phyloP scores from a whole-genome alignment of 2,797 vertebrate genomes.

The Ispidina picta region DNA sequence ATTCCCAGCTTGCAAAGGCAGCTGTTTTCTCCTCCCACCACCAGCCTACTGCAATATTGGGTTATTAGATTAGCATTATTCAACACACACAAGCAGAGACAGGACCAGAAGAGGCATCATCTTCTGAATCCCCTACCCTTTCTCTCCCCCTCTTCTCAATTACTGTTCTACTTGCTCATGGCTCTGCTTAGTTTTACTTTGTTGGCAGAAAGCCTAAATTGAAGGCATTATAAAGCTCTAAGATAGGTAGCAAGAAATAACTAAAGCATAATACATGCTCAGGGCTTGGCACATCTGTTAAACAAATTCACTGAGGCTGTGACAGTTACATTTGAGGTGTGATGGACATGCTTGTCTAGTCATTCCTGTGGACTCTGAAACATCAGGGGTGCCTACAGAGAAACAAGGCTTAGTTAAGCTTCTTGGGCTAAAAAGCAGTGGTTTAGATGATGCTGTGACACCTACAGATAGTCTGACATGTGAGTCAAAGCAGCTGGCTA shows the following conservation, averaged over 20 bases:
- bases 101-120: neutral
- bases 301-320: constrained; percentile 69
- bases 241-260: constrained; percentile 63
- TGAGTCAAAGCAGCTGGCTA: neutral
- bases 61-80: constrained; percentile 35
- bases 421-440: neutral
- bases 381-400: constrained; percentile 65
- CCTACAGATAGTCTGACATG: neutral
- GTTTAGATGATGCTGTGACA: constrained; percentile 17
- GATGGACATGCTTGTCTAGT: constrained; percentile 60
- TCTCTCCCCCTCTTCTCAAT: constrained; percentile 18
- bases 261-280: constrained; percentile 68
- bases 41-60: neutral
- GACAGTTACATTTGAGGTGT: constrained; percentile 71
- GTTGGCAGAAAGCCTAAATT: constrained; percentile 55
- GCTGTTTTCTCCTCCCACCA: constrained; percentile 12
- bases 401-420: constrained; percentile 63
- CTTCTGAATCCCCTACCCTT: neutral
- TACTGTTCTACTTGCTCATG: neutral
- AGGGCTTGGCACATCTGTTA: constrained; percentile 68
- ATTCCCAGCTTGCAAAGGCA: constrained; percentile 1
- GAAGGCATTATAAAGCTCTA: constrained; percentile 47
- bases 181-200: neutral
- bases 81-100: neutral
- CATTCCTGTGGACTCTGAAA: constrained; percentile 63